Evolutionary conservation across 2,797 vertebrate genomes (phyloP).

Genomic region (Xenopus petersii): DNA sequence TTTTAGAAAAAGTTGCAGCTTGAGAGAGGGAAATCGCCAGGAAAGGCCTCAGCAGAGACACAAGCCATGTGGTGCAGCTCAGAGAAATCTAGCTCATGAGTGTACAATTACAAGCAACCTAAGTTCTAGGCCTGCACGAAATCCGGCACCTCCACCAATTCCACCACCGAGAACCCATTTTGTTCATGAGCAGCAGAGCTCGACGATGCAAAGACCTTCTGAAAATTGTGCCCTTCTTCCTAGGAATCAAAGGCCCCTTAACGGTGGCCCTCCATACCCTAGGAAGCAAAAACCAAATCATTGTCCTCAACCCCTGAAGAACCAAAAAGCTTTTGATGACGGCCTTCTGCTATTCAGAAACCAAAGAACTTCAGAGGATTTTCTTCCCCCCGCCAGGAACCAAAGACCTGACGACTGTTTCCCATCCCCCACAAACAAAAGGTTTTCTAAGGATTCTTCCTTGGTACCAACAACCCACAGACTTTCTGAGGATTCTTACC

Average conservation of each 20-base stretch:
- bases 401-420: not conserved
- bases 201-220: slow-evolving; percentile 14
- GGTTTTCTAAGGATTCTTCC: not conserved
- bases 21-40: not conserved
- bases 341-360: not conserved
- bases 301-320: too few species aligned
- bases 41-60: not conserved
- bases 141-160: not conserved
- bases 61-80: slow-evolving; percentile 12
- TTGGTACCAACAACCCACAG: not conserved
- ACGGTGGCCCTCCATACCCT: not conserved
- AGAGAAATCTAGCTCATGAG: slow-evolving; percentile 9
- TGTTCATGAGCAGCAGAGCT: too few species aligned
- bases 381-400: not conserved
- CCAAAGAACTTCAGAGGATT: not conserved
- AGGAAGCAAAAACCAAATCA: too few species aligned
- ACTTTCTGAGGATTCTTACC: not conserved
- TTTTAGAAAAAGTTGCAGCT: not conserved
- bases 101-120: not conserved
- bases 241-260: not conserved
- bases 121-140: not conserved
- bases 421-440: not conserved
- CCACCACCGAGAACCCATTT: slow-evolving; percentile 3
- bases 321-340: too few species aligned
- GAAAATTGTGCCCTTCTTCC: not conserved